These are phyloP conservation scores for Bradypus variegatus DNA, from an alignment of 2,797 vertebrate species.

Conservation along the genomic window DNA sequence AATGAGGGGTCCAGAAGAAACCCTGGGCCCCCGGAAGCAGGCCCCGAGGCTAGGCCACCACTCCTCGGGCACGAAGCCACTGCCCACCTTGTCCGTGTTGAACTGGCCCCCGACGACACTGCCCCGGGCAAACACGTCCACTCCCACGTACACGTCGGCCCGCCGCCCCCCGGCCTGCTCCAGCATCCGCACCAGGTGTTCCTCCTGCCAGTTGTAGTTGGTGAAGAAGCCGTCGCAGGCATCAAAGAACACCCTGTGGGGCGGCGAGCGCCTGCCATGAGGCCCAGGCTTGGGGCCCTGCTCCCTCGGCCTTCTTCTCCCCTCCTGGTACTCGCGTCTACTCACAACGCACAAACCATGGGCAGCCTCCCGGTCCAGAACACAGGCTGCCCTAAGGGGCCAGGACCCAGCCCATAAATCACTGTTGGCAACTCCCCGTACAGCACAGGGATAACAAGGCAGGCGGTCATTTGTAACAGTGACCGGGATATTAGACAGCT, in stretches of 20 bases:
- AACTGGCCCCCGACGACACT: slow-evolving; percentile 86
- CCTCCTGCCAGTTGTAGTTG: slow-evolving; percentile 95
- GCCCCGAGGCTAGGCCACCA: background rate
- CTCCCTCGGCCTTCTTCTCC: fast-evolving
- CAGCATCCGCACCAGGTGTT: slow-evolving; percentile 76
- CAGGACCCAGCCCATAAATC: background rate
- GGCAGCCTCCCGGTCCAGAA: background rate
- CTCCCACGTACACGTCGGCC: slow-evolving; percentile 85
- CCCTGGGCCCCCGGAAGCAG: background rate
- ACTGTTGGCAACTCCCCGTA: fast-evolving
- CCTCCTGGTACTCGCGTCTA: fast-evolving
- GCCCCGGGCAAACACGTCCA: slow-evolving; percentile 91
- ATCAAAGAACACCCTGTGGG: slow-evolving; percentile 84
- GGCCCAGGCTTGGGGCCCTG: background rate
- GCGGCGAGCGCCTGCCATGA: fast-evolving
- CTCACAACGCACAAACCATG: fast-evolving
- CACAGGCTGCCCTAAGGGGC: background rate
- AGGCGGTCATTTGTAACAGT: fast-evolving
- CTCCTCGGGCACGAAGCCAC: background rate
- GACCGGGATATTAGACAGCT: too few species aligned
- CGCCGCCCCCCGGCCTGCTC: slow-evolving; percentile 57
- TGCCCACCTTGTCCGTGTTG: slow-evolving; percentile 83
- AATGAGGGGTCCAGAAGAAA: background rate
- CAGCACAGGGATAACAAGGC: fast-evolving
- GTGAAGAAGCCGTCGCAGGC: slow-evolving; percentile 92